These are phyloP conservation scores for Daphoenositta chrysoptera DNA, from an alignment of 2,113 vertebrate genomes.

Conservation along the genomic window DNA sequence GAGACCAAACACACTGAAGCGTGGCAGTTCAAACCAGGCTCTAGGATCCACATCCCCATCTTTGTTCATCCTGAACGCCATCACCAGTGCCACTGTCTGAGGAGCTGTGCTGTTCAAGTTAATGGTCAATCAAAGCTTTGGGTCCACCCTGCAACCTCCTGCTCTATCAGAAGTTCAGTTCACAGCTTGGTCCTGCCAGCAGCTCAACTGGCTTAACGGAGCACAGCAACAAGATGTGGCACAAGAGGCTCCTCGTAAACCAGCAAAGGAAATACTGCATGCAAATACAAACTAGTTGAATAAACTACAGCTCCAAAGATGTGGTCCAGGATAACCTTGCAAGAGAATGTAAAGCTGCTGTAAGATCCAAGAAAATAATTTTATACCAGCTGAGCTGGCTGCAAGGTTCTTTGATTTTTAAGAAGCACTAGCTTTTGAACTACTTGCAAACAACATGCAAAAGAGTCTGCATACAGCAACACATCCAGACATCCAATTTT, in stretches of 20 bases:
- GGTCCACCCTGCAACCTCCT: background rate
- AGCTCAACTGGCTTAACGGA: background rate
- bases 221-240: background rate
- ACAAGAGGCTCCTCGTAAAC: background rate
- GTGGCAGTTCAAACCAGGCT: rapidly evolving
- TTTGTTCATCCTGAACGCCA: background rate
- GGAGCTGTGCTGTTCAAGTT: background rate
- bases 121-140: background rate
- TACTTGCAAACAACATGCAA: background rate
- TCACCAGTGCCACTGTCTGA: background rate
- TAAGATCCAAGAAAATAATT: background rate
- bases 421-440: background rate
- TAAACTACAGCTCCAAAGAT: background rate
- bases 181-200: background rate
- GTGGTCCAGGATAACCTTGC: background rate
- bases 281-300: background rate
- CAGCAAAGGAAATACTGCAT: background rate
- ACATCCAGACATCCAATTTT: background rate
- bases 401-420: background rate
- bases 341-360: background rate
- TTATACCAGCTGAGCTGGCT: background rate
- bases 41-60: background rate
- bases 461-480: background rate
- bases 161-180: background rate
- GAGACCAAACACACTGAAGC: background rate